Evolutionary conservation across 2,113 vertebrate genomes (phyloP).

Genomic region (Microcebus jonahi): DNA sequence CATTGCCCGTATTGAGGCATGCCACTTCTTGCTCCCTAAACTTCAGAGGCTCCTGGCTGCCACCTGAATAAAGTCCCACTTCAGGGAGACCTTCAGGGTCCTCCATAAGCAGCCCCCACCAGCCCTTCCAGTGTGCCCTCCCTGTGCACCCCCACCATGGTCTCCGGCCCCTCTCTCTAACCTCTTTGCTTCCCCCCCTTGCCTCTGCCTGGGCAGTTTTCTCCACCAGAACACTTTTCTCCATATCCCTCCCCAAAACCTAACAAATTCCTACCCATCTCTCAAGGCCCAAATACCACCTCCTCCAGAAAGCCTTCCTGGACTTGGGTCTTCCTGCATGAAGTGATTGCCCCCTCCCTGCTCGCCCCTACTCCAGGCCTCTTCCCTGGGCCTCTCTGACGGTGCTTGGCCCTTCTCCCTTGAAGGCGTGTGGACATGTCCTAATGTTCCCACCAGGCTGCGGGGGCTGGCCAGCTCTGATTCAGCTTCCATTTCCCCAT

Average conservation of each 20-base stretch:
- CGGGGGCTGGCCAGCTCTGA: slow-evolving; percentile 26
- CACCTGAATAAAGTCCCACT: neutral
- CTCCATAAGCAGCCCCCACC: neutral
- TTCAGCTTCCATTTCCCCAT: slow-evolving; percentile 54
- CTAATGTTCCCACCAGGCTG: slow-evolving; percentile 7
- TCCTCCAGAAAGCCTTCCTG: slow-evolving; percentile 48
- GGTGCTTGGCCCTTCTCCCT: neutral
- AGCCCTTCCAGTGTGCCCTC: accelerated
- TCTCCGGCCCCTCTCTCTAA: neutral
- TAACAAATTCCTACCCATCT: neutral
- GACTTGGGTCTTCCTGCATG: neutral
- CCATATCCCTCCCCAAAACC: neutral
- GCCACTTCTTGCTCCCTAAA: neutral
- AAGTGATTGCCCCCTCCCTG: neutral
- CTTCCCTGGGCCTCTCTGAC: neutral
- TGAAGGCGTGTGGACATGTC: neutral
- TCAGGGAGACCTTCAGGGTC: neutral
- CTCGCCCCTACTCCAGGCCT: neutral
- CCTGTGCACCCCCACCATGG: neutral
- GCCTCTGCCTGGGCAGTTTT: neutral
- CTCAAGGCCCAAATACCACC: neutral
- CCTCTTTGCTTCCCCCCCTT: neutral
- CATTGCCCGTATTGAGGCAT: accelerated
- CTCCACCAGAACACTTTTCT: neutral
- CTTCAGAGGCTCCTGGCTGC: neutral